Evolutionary conservation across 2,113 vertebrate species (phyloP).

Genomic region (Ceyx melanurus): DNA sequence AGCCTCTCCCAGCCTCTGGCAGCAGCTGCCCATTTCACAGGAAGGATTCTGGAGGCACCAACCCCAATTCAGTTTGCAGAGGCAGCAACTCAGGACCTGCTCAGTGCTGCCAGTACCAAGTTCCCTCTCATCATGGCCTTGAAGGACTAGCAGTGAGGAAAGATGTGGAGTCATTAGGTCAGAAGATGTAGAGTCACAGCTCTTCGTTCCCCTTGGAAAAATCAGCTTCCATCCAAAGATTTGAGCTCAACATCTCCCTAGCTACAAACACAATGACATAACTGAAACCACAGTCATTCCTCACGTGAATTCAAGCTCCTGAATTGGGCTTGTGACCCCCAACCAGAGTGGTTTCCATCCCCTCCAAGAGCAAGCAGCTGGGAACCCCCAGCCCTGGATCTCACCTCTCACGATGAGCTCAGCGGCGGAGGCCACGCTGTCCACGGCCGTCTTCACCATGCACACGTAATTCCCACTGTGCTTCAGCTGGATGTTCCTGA

Average conservation of each 20-base stretch:
- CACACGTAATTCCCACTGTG: constrained; percentile 92
- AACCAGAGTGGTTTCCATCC: rapidly evolving
- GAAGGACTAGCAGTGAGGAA: background rate
- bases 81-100: background rate
- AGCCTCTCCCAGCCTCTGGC: background rate
- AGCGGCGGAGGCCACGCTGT: constrained; percentile 88
- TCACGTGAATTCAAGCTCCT: background rate
- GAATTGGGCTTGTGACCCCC: background rate
- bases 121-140: background rate
- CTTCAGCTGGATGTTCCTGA: constrained; percentile 92
- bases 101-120: background rate
- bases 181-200: background rate
- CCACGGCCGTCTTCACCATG: constrained; percentile 88
- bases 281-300: background rate
- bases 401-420: constrained; percentile 92
- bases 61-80: background rate
- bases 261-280: background rate
- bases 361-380: rapidly evolving
- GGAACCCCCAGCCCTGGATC: background rate
- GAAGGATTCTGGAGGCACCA: background rate
- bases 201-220: background rate
- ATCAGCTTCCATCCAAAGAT: background rate
- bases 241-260: background rate
- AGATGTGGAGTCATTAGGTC: background rate
- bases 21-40: background rate